Base-by-base conservation (phyloP, 2,113 vertebrate species). In the Melanerpes aurifrons region DNA sequence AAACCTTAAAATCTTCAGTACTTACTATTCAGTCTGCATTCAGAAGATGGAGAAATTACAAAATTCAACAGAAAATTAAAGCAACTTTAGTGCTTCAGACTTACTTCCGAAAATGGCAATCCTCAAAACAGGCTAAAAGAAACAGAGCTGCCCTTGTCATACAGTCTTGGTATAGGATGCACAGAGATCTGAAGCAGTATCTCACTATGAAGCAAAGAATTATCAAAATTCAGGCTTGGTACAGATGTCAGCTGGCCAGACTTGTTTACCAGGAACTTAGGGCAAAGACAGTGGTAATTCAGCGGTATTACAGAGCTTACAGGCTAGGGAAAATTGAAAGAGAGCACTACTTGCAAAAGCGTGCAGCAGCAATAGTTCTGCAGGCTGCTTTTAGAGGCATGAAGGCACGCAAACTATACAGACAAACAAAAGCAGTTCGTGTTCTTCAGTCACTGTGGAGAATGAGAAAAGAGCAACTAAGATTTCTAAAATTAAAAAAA, bases 111-210 rank as follows among this genome's bases (percentile, higher is more conserved):
- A 97, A 95, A 57, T 98, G 98, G 98, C 96, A 87, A 3, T 12
- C 66, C 56, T 92, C 69, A n/a, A 98, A 95, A 82, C 50, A 86
- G 35, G 68, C 93, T 7, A 64, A 81, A 81, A 97, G 91, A 78
- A 68, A 69, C 4, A 75, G 66, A 6, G 98, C 98, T 32, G 98
- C 98, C 31, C 6, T 98, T 32, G 85, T 92, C 74, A 98, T 99
- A 86, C 99, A 99, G 85, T 95, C 98, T 8, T 98, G 98, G 98
- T 99, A 98, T 29, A 96, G 97, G 66, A 98, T 96, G 98, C 88
- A 87, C 47, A 96, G 71, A 86, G 91, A 95, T 32, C 66, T 50
- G 61, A 95, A 37, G 40, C 88, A 53, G 7, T 98, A 98, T 50
- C n/a, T 81, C 19, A 12, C 1, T 12, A 5, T 97, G 31, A 96